These are phyloP conservation scores for Tamandua tetradactyla DNA, from an alignment of 2,797 vertebrate species.

Conservation along the genomic window DNA sequence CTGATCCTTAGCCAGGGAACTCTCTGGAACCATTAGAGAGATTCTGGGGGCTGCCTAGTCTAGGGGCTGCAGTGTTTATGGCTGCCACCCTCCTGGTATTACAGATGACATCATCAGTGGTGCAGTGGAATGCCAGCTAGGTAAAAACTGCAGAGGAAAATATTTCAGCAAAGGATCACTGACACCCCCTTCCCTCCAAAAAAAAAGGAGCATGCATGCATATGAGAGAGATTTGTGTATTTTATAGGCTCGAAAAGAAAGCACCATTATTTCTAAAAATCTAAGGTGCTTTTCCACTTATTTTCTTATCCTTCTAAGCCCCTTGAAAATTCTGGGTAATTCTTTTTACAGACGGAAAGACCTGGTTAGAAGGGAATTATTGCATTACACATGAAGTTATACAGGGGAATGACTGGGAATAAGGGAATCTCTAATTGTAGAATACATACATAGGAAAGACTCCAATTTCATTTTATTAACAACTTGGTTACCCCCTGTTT, in stretches of 20 bases:
- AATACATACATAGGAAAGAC: not conserved
- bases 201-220: too few relatives aligned
- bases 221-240: not conserved
- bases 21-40: too few relatives aligned
- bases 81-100: too few relatives aligned
- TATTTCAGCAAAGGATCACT: too few relatives aligned
- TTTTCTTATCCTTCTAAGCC: not conserved
- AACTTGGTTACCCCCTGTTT: too few relatives aligned
- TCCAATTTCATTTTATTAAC: not conserved
- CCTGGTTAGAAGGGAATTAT: not conserved
- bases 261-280: not conserved
- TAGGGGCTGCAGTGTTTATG: too few relatives aligned
- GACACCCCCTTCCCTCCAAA: too few relatives aligned
- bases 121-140: too few relatives aligned
- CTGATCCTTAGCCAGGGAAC: too few relatives aligned
- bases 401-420: not conserved
- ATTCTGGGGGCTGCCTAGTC: too few relatives aligned
- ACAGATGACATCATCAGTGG: too few relatives aligned
- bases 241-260: not conserved
- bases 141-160: too few relatives aligned
- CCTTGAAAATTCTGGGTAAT: not conserved
- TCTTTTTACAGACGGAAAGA: not conserved
- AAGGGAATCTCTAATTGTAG: not conserved
- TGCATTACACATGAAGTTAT: not conserved
- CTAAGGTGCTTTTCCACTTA: not conserved